These are phyloP conservation scores for Tiaroga cobitis DNA, from an alignment of 2,797 vertebrate genomes.

Conservation along the genomic window DNA sequence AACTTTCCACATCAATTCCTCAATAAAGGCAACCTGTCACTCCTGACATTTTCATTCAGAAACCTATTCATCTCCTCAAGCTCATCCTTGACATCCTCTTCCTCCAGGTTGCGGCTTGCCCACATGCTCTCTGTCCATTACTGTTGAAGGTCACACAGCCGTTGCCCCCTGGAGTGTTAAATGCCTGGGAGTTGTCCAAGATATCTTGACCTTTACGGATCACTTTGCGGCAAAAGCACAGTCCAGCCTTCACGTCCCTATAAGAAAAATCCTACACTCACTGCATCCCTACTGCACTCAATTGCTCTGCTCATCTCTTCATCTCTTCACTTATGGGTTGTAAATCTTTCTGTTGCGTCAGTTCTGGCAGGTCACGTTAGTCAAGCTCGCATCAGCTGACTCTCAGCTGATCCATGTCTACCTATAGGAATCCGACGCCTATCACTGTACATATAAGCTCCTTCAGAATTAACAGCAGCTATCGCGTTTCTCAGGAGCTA, in stretches of 20 bases:
- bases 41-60: slow-evolving; percentile 27
- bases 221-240: slow-evolving; percentile 4
- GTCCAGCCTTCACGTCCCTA: background rate
- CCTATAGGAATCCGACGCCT: no score
- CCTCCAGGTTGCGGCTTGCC: background rate
- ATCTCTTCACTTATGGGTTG: background rate
- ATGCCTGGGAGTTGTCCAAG: background rate
- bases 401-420: no score
- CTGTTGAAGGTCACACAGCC: slow-evolving; percentile 31
- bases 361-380: no score
- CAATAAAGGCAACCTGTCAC: background rate
- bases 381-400: no score
- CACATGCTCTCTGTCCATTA: slow-evolving; percentile 16
- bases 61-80: background rate
- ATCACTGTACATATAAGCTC: no score
- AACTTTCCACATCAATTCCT: background rate
- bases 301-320: background rate
- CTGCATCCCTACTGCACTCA: background rate
- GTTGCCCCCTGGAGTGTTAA: slow-evolving; percentile 14
- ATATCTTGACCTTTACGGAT: slow-evolving; percentile 35
- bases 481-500: no score
- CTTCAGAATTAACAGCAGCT: no score
- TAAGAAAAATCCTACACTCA: background rate
- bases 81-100: slow-evolving; percentile 9
- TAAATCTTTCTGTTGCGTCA: background rate